Base-by-base conservation (phyloP, 2,797 vertebrate genomes). In the Lepus oiostolus region DNA sequence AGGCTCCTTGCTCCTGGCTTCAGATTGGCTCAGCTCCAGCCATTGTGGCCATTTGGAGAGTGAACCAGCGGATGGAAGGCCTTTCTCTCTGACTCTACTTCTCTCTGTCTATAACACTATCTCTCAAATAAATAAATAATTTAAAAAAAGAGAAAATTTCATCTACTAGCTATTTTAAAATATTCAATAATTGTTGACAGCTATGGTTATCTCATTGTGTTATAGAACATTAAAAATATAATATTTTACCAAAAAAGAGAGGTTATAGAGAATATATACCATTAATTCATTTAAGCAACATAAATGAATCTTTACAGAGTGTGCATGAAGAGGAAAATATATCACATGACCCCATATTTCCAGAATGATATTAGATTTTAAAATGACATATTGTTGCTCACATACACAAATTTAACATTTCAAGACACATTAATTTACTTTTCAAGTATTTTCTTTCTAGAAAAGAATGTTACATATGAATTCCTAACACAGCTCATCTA, bases 401-500 rank as follows among this genome's bases (percentile, higher is more conserved):
- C 38, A 63, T 22, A 79, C 4, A 81, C 7, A 89, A 89, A 35
- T 74, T 17, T 91, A 26, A 52, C 84, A 9, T 89, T 80, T 77
- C 21, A 21, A 77, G 52, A 32, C 47, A 17, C 0, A 28, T 11
- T 67, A 82, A 79, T 8, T 35, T 30, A 32, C 14, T 88, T 92
- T 60, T 21, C 4, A 89, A 22, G 30, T 65, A n/a, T 9, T 12
- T 10, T 90, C 90, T 32, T 75, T 71, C 95, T 95, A 82, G 30
- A 80, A 92, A 98, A 95, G 89, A 94, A 95, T 96, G 92, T 88
- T 96, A 96, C 95, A 97, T 42, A 94, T 96, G 52, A 0, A 0
- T 0, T 14, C 19, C 6, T 75, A 50, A 63, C 81, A 67, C 2
- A 85, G 24, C 5, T 52, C 63, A 82, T 30, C 32, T 63, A 82